These are phyloP conservation scores for Amblyjoppa fuscipennis DNA, from an alignment of 2,888 invertebrate species.

Conservation along the genomic window DNA sequence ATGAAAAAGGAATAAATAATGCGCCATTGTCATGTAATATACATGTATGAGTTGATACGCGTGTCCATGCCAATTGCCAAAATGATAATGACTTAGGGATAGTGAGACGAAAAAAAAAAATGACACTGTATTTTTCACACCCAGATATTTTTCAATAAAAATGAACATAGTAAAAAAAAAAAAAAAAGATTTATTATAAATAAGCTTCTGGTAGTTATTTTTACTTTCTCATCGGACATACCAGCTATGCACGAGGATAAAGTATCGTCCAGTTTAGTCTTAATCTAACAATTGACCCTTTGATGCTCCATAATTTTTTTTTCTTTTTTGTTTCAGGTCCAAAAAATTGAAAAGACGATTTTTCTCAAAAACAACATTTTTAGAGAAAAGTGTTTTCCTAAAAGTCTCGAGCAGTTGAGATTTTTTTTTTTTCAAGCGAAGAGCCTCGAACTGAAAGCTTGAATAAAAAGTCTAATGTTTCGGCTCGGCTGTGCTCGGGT, in stretches of 20 bases:
- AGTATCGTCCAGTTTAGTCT: no score
- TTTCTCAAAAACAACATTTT: no score
- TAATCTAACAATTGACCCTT: no score
- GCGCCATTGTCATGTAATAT: conserved; percentile 27
- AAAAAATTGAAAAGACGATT: no score
- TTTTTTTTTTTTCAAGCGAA: no score
- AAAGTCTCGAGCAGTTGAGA: no score
- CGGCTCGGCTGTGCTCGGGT: conserved; percentile 13
- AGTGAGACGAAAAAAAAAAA: conserved; percentile 69
- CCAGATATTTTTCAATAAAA: conserved; percentile 84
- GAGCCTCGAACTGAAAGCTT: no score
- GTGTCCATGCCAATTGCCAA: conserved; percentile 76
- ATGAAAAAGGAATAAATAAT: conserved; percentile 24
- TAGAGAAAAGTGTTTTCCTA: no score
- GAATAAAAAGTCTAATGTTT: neutral
- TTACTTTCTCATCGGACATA: conserved; percentile 11
- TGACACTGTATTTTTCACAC: conserved; percentile 83
- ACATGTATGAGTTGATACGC: conserved; percentile 38
- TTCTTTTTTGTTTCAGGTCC: neutral
- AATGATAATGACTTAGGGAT: conserved; percentile 67
- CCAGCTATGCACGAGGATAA: neutral
- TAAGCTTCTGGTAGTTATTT: neutral
- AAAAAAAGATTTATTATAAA: conserved; percentile 32
- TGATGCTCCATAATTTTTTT: neutral
- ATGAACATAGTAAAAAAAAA: conserved; percentile 75